Base-by-base conservation (phyloP, 2,888 invertebrate species). In the Andrena bicolor region DNA sequence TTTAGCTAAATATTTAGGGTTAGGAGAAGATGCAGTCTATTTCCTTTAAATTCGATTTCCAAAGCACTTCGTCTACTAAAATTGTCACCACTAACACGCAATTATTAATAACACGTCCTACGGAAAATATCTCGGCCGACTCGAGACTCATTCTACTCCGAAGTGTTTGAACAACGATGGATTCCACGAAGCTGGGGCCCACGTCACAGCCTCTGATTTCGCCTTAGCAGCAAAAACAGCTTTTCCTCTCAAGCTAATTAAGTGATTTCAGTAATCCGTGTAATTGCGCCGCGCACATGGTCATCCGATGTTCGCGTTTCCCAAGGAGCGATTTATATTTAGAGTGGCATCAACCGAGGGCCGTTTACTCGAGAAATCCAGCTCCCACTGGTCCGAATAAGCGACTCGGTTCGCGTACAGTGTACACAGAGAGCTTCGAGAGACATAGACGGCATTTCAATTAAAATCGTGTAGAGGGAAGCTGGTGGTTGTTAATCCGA, bases 261-360 rank as follows among this genome's bases (percentile, higher is more conserved):
- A 77, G 77, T 65, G 79, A 60, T 66, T 61, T 63, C 71, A 71
- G 65, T 78, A 49, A 53, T 49, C 71, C 65, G 51, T 66, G 78
- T 70, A 76, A 76, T 76, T 66, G 65, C 26, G 20, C 60, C 6
- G 28, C 26, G 30, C 63, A n/a, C 76, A 64, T 6, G 23, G 35
- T 48, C 35, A 20, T 13, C n/a, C 35, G 13, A 56, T 23, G 75
- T 58, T 35, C 60, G 30, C 16, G 60, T 68, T 61, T 65, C 41
- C 30, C 60, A 56, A 73, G 73, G 56, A 56, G 49, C 61, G 73
- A 75, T 78, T 71, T 82, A 74, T 82, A 82, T 78, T 75, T 83
- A 82, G 82, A 83, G 63, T 23, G 13, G 49, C 64, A 49, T 64
- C 68, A 23, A 58, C 58, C 71, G 51, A 53, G 53, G 26, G 53